phyloP scores from a whole-genome alignment of 2,113 vertebrate genomes.

The Oxyura jamaicensis region DNA sequence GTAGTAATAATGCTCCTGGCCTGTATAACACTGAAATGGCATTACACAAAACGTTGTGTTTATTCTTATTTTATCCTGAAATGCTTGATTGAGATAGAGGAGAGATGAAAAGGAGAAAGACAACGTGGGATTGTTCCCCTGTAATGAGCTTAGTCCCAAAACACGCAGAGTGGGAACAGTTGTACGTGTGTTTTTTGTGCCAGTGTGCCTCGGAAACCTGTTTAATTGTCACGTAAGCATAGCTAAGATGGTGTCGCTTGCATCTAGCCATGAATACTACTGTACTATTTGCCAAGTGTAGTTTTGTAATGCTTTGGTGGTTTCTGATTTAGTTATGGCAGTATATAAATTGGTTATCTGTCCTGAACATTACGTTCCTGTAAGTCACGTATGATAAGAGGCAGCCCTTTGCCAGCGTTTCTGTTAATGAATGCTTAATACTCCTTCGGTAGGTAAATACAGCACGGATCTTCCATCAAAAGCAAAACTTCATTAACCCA shows the following conservation, averaged over 20 bases:
- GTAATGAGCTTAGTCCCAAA: neutral
- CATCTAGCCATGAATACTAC: neutral
- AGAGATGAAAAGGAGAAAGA: neutral
- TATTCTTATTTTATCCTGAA: neutral
- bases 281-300: rapidly evolving
- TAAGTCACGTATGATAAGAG: neutral
- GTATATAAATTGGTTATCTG: neutral
- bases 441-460: neutral
- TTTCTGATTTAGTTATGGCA: neutral
- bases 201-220: neutral
- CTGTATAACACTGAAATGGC: rapidly evolving
- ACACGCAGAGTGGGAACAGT: rapidly evolving
- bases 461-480: neutral
- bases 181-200: rapidly evolving
- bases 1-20: rapidly evolving
- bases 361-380: neutral
- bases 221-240: neutral
- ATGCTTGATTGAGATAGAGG: rapidly evolving
- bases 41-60: neutral
- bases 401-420: neutral
- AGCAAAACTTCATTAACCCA: neutral
- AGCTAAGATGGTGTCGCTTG: neutral
- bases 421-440: neutral
- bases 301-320: neutral
- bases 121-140: neutral